Evolutionary conservation across 2,113 vertebrate species (phyloP), one percentile per base, ranked within the genome.

Genomic region (Strix uralensis): DNA sequence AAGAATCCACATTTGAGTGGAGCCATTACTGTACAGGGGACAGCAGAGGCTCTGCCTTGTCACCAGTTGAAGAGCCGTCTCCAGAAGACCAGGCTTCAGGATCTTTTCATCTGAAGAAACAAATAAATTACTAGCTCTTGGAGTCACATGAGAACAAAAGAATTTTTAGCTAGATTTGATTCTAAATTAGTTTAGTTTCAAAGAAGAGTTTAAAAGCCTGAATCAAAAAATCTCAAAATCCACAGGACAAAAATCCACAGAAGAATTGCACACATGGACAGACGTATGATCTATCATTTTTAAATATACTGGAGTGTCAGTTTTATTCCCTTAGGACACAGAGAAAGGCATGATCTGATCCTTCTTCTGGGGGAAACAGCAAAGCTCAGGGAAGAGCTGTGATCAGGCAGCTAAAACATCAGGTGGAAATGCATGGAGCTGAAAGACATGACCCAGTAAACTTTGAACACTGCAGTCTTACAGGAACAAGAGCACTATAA

Each of bases 371-470:
- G 34, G 32, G 11, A 72, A 62, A 52, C 4, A 3, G 66, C 49
- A 70, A 70, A 58, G n/a, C 54, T 73, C 67, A 15, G 13, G 0
- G 0, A 13, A 66, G 49, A 29, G 61, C 7, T 46, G 52, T 0
- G 2, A 44, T 25, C 23, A 13, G 40, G 59, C 30, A 55, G 34
- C 55, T 40, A 32, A 46, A 52, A 7, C 46, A 36, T 2, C 46
- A 12, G 32, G 49, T 2, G 30, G 66, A 52, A 73, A 75, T 1
- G 18, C 75, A 27, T 3, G 0, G 2, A 17, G 40, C 14, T 52
- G 59, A 46, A 0, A 0, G 74, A 16, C 1, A 0, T 1, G 66
- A 69, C 38, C 15, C 47, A 58, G 42, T 2, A 3, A 62, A 74
- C 51, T 54, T 8, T 9, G 30, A 49, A 17, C 3, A 1, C 8